Percentiles rank a stretch among this genome's conserved stretches.
Conservation (phyloP, 2,888 invertebrate species). For the Dryadula phaetusa region DNA sequence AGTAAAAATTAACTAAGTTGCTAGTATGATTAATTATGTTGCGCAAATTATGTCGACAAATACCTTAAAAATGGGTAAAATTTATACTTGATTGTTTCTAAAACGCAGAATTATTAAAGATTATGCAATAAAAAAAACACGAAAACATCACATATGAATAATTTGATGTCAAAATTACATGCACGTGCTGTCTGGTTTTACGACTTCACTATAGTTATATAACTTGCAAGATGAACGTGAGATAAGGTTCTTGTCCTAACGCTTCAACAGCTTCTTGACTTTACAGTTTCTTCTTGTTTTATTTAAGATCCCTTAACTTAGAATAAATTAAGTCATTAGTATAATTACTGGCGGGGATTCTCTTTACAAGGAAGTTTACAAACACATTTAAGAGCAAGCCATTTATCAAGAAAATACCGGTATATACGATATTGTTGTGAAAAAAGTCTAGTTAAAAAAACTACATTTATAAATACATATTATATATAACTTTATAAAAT, state of each 20-base stretch:
- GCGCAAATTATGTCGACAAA: too few relatives aligned
- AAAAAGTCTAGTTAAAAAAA: too few relatives aligned
- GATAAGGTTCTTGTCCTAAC: slow-evolving; percentile 16
- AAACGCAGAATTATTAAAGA: slow-evolving; percentile 2
- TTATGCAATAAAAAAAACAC: background rate
- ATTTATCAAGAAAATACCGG: too few relatives aligned
- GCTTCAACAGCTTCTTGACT: slow-evolving; percentile 4
- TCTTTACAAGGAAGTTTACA: background rate
- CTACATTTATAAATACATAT: too few relatives aligned
- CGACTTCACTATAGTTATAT: slow-evolving; percentile 13
- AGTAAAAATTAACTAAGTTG: too few relatives aligned
- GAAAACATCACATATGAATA: slow-evolving; percentile 6
- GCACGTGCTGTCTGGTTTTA: slow-evolving; percentile 11
- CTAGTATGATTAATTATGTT: too few relatives aligned
- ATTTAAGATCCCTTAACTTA: background rate
- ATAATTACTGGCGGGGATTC: background rate
- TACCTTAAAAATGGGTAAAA: too few relatives aligned
- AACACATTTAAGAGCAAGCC: too few relatives aligned
- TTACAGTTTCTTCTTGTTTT: slow-evolving; percentile 4
- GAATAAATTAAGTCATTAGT: background rate
- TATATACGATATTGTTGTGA: too few relatives aligned
- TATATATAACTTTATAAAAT: too few relatives aligned
- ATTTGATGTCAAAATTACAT: slow-evolving; percentile 13
- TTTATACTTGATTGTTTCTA: too few relatives aligned
- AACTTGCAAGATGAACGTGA: slow-evolving; percentile 21